These are phyloP conservation scores for Peromyscus maniculatus DNA, from an alignment of 2,113 vertebrate species.

Conservation along the genomic window DNA sequence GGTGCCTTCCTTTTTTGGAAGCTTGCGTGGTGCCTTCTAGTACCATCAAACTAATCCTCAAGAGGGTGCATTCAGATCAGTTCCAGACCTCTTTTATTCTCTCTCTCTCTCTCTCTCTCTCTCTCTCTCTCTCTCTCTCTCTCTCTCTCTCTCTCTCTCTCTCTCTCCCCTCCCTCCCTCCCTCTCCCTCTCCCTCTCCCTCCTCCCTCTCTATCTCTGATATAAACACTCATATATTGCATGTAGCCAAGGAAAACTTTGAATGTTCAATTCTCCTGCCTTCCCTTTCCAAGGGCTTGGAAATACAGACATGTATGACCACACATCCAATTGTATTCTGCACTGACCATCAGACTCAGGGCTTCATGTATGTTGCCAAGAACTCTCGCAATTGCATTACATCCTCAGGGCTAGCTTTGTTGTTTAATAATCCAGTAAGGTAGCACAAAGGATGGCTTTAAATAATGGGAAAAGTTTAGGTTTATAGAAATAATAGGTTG, in stretches of 20 bases:
- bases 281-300: neutral
- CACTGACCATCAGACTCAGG: neutral
- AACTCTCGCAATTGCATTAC: neutral
- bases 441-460: neutral
- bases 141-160: neutral
- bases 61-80: neutral
- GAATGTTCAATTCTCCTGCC: neutral
- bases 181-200: too few species aligned
- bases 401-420: neutral
- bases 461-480: neutral
- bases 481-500: neutral
- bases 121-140: neutral
- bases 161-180: neutral
- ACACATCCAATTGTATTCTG: neutral
- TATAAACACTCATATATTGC: neutral
- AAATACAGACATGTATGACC: neutral
- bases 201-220: neutral
- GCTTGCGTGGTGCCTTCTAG: neutral
- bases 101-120: too few species aligned
- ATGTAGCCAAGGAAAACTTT: neutral
- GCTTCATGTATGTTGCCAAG: neutral
- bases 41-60: neutral
- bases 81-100: neutral
- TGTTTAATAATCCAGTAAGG: constrained; percentile 50
- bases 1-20: neutral